phyloP scores from a whole-genome alignment of 2,113 vertebrate species.

The Hyperopisus bebe region DNA sequence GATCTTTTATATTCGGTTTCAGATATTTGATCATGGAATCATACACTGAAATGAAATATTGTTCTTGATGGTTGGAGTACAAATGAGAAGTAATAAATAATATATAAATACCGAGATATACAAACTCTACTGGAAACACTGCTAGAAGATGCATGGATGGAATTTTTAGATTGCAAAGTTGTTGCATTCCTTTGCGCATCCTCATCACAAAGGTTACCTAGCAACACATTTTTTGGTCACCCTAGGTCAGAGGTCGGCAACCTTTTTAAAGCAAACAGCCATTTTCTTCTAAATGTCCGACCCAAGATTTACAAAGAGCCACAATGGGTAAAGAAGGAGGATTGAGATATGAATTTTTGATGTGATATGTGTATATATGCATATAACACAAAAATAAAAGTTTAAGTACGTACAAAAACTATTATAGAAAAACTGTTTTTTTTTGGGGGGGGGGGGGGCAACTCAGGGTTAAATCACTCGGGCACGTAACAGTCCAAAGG shows the following conservation, averaged over 20 bases:
- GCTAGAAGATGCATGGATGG: background rate
- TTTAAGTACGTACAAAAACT: too few relatives aligned
- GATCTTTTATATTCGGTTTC: background rate
- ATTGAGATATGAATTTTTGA: too few relatives aligned
- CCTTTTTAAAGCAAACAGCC: too few relatives aligned
- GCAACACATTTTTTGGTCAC: background rate
- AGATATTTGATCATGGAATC: background rate
- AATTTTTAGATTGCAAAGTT: background rate
- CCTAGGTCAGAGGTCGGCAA: background rate
- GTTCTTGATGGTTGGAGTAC: background rate
- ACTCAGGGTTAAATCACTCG: too few relatives aligned
- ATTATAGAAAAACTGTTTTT: too few relatives aligned
- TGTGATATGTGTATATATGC: too few relatives aligned
- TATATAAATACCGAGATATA: background rate
- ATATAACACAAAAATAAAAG: too few relatives aligned
- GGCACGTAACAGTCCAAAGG: too few relatives aligned
- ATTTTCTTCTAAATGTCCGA: too few relatives aligned
- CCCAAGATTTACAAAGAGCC: too few relatives aligned
- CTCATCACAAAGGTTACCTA: background rate
- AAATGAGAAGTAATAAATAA: background rate
- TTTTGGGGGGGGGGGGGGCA: too few relatives aligned
- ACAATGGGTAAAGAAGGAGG: too few relatives aligned
- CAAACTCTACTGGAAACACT: background rate
- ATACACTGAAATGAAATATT: background rate
- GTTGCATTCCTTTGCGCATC: background rate